Conservation (phyloP, 2,113 vertebrate genomes). For the Brachionichthys hirsutus region DNA sequence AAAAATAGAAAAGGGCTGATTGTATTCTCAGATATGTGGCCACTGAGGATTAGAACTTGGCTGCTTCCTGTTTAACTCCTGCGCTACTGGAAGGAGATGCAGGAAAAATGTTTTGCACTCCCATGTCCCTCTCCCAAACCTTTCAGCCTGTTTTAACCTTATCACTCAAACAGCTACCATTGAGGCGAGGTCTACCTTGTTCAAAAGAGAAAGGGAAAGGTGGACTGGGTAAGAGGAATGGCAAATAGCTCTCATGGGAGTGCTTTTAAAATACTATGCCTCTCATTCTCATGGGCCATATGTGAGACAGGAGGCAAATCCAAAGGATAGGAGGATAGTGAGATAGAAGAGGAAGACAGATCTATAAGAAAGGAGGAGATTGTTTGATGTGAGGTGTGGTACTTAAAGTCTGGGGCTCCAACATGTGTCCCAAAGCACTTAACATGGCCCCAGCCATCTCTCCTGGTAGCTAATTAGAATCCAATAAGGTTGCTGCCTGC, state of each 20-base stretch:
- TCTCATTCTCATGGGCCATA: conserved; percentile 60
- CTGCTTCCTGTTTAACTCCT: conserved; percentile 34
- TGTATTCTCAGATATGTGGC: conserved; percentile 38
- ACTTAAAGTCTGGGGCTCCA: conserved; percentile 56
- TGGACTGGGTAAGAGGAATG: conserved; percentile 51
- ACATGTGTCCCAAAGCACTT: conserved; percentile 73
- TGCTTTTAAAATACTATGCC: conserved; percentile 55
- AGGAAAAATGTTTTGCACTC: conserved; percentile 66
- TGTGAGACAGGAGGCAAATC: conserved; percentile 55
- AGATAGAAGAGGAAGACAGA: conserved; percentile 21
- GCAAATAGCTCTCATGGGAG: conserved; percentile 62
- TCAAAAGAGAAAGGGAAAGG: conserved; percentile 47
- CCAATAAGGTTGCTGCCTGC: conserved; percentile 80
- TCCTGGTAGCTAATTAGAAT: conserved; percentile 81
- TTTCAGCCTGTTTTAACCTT: conserved; percentile 70
- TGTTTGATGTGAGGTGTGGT: conserved; percentile 41
- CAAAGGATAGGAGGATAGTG: conserved; percentile 31
- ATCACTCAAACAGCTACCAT: conserved; percentile 62
- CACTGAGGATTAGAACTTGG: conserved; percentile 27
- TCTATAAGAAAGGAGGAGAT: conserved; percentile 11
- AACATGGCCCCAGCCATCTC: conserved; percentile 71
- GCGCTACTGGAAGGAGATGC: conserved; percentile 40
- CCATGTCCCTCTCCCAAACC: conserved; percentile 52
- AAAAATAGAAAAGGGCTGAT: neutral
- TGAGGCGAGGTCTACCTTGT: conserved; percentile 55